Conservation (phyloP, 1,140 invertebrate genomes). For the Drosophila funebris region DNA sequence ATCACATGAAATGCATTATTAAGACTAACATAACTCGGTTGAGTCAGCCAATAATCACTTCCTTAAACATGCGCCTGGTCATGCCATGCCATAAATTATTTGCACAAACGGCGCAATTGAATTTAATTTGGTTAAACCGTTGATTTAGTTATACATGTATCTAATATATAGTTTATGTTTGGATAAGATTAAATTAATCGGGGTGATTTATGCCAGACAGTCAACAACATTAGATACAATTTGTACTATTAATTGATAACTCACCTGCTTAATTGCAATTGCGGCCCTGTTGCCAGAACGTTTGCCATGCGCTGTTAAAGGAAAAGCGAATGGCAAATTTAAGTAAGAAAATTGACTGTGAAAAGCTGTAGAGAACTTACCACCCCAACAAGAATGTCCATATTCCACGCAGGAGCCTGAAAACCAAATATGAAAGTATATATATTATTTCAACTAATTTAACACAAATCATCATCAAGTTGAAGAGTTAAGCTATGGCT, state of each 20-base stretch:
- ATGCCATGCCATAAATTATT: constrained; percentile 8
- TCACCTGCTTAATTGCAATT: constrained; percentile 57
- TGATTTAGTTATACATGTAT: background rate
- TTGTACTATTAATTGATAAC: background rate
- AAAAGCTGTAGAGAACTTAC: constrained; percentile 51
- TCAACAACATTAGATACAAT: background rate
- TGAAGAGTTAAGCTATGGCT: constrained; percentile 12
- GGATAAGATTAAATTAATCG: constrained; percentile 36
- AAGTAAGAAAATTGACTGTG: background rate
- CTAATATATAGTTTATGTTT: background rate
- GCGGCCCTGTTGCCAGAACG: constrained; percentile 56
- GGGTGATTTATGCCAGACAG: constrained; percentile 10
- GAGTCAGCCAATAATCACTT: background rate
- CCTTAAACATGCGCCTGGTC: constrained; percentile 1
- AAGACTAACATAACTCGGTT: background rate
- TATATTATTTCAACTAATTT: constrained; percentile 49
- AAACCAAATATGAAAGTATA: constrained; percentile 35
- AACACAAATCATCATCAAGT: constrained; percentile 61
- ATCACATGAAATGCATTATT: background rate
- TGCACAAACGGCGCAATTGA: constrained; percentile 9
- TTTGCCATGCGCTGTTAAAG: constrained; percentile 70
- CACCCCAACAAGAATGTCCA: constrained; percentile 82
- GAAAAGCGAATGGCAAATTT: constrained; percentile 17
- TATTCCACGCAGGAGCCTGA: constrained; percentile 81
- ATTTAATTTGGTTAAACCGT: constrained; percentile 17